Base-by-base conservation (phyloP, 2,888 invertebrate species). In the Ptycholaimellus sp. region DNA sequence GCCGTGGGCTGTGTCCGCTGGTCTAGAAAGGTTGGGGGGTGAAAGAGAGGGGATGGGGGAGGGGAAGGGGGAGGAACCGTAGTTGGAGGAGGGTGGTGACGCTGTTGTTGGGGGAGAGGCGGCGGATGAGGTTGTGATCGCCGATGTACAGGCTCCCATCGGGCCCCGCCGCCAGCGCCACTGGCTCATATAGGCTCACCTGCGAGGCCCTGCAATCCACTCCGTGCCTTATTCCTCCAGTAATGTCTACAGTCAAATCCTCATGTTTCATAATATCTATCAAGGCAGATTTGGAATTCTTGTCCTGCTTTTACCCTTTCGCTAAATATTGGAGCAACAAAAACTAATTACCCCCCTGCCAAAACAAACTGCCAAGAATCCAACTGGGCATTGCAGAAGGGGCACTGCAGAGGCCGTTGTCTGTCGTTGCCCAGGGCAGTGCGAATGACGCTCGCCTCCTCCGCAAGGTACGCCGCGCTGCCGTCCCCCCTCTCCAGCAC, bases 401-500 rank as follows among this genome's bases (percentile, higher is more conserved):
- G 74, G 59, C 61, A 61, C 44, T 81, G 73, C 25, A 83, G 64
- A 1, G 78, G 76, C 25, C 90, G 68, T 56, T 82, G 81, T 46
- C 79, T 74, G 0, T 81, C 82, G 56, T 80, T 81, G 9, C 83
- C 85, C 74, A 85, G 76, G 0, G 79, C 72, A 2, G 83, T 82
- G 33, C 80, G 68, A 44, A 87, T 78, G 13, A 85, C 76, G 30
- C 81, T 69, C 0, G 85, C 85, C 54, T 82, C 78, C 57, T 83
- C 49, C 79, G 68, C 31, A 61, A 93, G 71, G 60, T 90, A 85
- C 25, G 90, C 68, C 30, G 83, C 76, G 2, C 82, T 79, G 37
- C 96, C 93, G 56, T 90, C 85, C 28, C 96, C 96, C 59, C 87
- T 87, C 60, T 96, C 90, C 31, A 96, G 66, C 44, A 93, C 87